Evolutionary conservation across 2,113 vertebrate genomes (phyloP), one percentile per base, ranked within the genome.

Genomic region (Tenrec ecaudatus): DNA sequence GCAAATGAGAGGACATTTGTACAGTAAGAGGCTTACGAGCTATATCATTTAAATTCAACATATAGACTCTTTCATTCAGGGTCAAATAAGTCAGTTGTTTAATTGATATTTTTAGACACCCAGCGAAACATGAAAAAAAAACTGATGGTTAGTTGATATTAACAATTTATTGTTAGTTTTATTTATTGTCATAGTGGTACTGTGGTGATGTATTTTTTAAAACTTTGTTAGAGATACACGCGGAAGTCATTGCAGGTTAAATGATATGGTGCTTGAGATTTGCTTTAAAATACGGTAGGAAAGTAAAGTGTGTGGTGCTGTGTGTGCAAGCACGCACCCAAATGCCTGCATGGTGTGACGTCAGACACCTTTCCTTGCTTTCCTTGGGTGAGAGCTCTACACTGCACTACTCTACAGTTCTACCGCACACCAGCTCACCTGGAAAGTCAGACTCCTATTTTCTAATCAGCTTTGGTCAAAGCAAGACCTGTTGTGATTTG

Each of bases 231-330:
- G 29, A 82, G n/a, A 31, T 53, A 33, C 33, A 64, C 79, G 69
- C 25, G 87, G 47, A 91, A 64, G 88, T 60, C 79, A 36, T 31
- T 82, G 77, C 11, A 58, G 57, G 14, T 71, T 2, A 92, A 92
- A 71, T 66, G 43, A 60, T 76, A 27, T 29, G 15, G 66, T 85
- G 9, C 73, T 93, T 80, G 11, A 20, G 31, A 60, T 92, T 92
- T 86, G 20, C 11, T 91, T 85, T 79, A 84, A 95, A 92, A 78
- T 64, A 78, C 23, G 60, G 19, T 17, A 93, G 77, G 64, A 92
- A 96, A 94, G 78, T 85, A 29, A 93, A 25, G 23, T 77, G 38
- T 40, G 38, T 75, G 19, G 57, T 58, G 57, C 19, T 76, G 62
- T 58, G 62, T 58, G 31, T 82, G 33, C 69, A 27, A 38, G n/a